Evolutionary conservation across 2,797 vertebrate species (phyloP), one percentile per base, ranked within the genome.

Genomic region (Falco naumanni): DNA sequence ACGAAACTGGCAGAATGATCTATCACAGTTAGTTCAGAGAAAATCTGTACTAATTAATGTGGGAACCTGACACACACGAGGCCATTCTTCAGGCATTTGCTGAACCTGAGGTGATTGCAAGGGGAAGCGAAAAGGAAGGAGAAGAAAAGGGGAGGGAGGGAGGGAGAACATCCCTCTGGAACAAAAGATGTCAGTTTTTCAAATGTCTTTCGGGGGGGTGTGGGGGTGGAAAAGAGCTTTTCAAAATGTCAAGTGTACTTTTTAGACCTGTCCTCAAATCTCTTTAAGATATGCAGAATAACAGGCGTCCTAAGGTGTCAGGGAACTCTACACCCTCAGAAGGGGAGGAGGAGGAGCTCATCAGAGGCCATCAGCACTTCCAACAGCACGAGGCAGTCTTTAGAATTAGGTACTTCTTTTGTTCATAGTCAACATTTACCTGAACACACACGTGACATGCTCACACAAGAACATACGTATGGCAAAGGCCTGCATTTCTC

Each of bases 31-130:
- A 71, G 84, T 89, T 90, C 90, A 84, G 92, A 89, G 65, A 94
- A 95, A 93, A 96, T 91, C 93, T 78, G 86, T 57, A 86, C 90
- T 97, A 97, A 97, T 96, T 97, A 97, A 96, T 84, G 92, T 87
- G 89, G 89, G 89, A 97, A 93, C 79, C 84, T 70, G 82, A 96
- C 82, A 93, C 65, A 81, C 61, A 84, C 82, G 84, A 89, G 90
- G 81, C 50, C 90, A 69, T 80, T 92, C 94, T 87, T 93, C 65
- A 92, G 84, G 94, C 92, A 81, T 91, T 69, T 87, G 89, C 79
- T 96, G 90, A 93, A 93, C 84, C 59, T 84, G 74, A 92, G 89
- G 79, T 88, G 94, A 90, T 45, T 91, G 93, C 63, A 76, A 91
- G 85, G 59, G 37, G 56, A 94, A 94, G 79, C 4, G 34, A 91